Evolutionary conservation across 2,113 vertebrate genomes (phyloP).

Genomic region (Lamprotornis superbus): DNA sequence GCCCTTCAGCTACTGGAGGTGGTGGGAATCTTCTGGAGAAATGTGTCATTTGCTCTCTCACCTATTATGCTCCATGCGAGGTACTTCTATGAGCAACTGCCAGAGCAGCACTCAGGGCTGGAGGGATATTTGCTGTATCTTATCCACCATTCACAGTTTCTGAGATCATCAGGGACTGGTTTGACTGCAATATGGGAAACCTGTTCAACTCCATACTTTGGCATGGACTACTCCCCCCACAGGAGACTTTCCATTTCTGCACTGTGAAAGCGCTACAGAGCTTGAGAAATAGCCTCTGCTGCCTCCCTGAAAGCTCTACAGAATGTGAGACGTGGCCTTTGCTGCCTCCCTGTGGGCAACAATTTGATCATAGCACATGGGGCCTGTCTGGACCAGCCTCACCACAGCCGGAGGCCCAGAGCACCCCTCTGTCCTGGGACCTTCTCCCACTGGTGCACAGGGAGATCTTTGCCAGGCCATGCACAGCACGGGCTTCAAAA

Average conservation of each 20-base stretch:
- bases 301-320: background rate
- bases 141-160: background rate
- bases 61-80: background rate
- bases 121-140: background rate
- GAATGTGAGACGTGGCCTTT: background rate
- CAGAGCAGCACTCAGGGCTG: background rate
- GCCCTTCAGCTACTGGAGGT: background rate
- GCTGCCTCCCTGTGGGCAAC: constrained; percentile 47
- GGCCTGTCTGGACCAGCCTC: background rate
- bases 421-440: background rate
- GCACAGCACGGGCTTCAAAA: background rate
- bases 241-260: background rate
- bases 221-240: background rate
- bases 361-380: background rate
- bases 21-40: background rate
- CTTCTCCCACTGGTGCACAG: background rate
- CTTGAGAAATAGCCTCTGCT: background rate
- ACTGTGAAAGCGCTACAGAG: background rate
- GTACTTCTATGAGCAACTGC: background rate
- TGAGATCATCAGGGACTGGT: background rate
- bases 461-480: background rate
- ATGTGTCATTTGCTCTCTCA: background rate
- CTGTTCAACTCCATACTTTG: background rate
- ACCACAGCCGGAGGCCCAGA: background rate
- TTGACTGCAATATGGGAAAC: background rate